Evolutionary conservation across 1,140 invertebrate species (phyloP), one percentile per base, ranked within the genome.

Genomic region (Drosophila baimaii): DNA sequence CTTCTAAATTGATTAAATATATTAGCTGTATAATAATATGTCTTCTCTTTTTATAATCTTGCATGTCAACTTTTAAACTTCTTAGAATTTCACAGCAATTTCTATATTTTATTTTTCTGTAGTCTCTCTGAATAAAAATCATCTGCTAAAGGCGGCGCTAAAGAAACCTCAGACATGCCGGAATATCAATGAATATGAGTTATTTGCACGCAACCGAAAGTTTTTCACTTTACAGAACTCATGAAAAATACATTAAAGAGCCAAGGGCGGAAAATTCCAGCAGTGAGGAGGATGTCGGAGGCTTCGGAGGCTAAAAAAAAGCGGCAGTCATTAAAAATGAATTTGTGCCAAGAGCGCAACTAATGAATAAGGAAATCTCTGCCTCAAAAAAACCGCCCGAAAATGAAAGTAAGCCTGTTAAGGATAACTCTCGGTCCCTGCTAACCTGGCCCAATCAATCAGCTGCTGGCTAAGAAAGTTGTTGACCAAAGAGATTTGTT

Each of bases 211-310:
- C 83, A 80, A 70, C 70, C 62, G 72, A 51, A 79, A 83, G 71
- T 79, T 85, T 85, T 85, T 76, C 74, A 89, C 80, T 88, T 88
- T 84, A 72, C 62, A 78, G 35, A 83, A 89, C 80, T 89, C 84
- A 88, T 88, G 81, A 89, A 89, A 88, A 88, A 88, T 88, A 89
- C 84, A 88, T 88, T 88, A 84, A 88, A 88, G 84, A 75, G 65
- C 69, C 62, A 41, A 19, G 19, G 62, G 69, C 43, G 13, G 29
- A 46, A 72, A 27, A 49, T 71, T 27, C 21, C 58, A 37, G 6
- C 23, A 27, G 21, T 17, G 33, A 4, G 51, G n/a, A 35, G 51
- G n/a, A 35, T 37, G 41, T 23, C 23, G 27, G 41, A 46, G 33
- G 41, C 41, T 44, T 9, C 31, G 13, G n/a, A n/a, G n/a, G n/a